A percentile compares a stretch with the other conserved stretches of the same genome.
phyloP scores from a whole-genome alignment of 2,888 invertebrate genomes.

The Lasioglossum zephyrum region DNA sequence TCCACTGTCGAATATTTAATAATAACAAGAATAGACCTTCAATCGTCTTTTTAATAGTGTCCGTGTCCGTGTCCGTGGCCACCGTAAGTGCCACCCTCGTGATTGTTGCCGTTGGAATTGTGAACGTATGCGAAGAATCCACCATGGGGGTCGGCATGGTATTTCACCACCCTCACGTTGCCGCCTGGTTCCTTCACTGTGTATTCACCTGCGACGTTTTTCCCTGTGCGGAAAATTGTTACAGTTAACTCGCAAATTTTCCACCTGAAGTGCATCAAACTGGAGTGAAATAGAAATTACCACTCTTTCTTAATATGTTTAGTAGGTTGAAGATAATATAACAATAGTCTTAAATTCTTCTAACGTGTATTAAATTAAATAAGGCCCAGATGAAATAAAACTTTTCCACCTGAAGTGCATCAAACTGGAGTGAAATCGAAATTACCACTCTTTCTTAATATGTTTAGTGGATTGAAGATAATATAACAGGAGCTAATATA shows the following conservation, averaged over 20 bases:
- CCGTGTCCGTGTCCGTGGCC: slow-evolving; percentile 69
- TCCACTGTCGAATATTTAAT: not conserved
- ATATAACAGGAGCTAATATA: too few species aligned
- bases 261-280: too few species aligned
- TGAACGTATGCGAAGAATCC: slow-evolving; percentile 83
- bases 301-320: too few species aligned
- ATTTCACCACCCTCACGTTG: slow-evolving; percentile 79
- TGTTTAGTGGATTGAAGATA: too few species aligned
- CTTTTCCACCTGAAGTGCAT: too few species aligned
- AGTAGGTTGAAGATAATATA: too few species aligned
- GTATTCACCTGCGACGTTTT: slow-evolving; percentile 82
- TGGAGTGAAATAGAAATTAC: too few species aligned
- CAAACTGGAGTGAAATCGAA: too few species aligned
- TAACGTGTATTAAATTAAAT: too few species aligned
- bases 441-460: too few species aligned
- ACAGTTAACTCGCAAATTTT: not conserved
- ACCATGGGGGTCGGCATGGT: slow-evolving; percentile 81
- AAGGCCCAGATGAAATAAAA: too few species aligned
- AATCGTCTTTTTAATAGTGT: slow-evolving; percentile 33
- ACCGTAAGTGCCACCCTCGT: slow-evolving; percentile 79
- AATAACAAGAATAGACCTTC: slow-evolving; percentile 3
- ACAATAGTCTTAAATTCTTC: too few species aligned
- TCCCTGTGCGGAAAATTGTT: slow-evolving; percentile 66
- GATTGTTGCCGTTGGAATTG: slow-evolving; percentile 81
- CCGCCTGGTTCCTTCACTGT: slow-evolving; percentile 83